Conservation (phyloP, 2,888 invertebrate genomes). For the Laspeyria flexula region DNA sequence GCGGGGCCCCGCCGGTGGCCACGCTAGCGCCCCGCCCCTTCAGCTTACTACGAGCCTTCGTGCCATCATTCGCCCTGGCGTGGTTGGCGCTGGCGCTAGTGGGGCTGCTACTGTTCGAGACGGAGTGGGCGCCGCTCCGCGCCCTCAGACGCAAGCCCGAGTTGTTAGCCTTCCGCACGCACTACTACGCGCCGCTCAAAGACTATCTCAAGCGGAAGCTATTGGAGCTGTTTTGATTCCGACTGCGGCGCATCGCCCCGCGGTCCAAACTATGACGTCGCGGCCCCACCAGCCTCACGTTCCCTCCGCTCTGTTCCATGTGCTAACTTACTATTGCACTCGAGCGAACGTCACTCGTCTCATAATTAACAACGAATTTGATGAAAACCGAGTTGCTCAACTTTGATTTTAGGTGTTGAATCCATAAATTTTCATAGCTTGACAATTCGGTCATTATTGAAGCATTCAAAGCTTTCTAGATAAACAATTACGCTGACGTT, state of each 20-base stretch:
- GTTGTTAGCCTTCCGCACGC: constrained; percentile 90
- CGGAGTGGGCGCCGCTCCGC: constrained; percentile 90
- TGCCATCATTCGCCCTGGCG: constrained; percentile 92
- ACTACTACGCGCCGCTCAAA: constrained; percentile 94
- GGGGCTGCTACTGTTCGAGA: constrained; percentile 91
- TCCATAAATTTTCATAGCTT: background rate
- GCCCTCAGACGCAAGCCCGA: constrained; percentile 91
- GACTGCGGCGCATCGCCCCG: constrained; percentile 26
- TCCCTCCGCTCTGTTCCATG: constrained; percentile 2
- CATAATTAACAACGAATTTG: background rate
- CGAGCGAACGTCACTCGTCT: background rate
- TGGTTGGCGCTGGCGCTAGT: constrained; percentile 89
- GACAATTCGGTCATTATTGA: background rate
- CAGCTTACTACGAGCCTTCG: constrained; percentile 89
- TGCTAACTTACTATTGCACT: constrained; percentile 4
- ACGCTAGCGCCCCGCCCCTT: constrained; percentile 74
- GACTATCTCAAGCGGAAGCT: constrained; percentile 89
- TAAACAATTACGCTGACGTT: background rate
- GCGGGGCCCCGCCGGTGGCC: constrained; percentile 29
- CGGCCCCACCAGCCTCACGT: constrained; percentile 13
- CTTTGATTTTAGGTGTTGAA: background rate
- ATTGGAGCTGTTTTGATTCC: constrained; percentile 87
- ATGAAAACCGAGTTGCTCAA: background rate
- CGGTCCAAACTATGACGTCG: constrained; percentile 12
- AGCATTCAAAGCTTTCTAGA: background rate